These are phyloP conservation scores for Epistrophe grossulariae DNA, from an alignment of 2,888 invertebrate species.

Conservation along the genomic window DNA sequence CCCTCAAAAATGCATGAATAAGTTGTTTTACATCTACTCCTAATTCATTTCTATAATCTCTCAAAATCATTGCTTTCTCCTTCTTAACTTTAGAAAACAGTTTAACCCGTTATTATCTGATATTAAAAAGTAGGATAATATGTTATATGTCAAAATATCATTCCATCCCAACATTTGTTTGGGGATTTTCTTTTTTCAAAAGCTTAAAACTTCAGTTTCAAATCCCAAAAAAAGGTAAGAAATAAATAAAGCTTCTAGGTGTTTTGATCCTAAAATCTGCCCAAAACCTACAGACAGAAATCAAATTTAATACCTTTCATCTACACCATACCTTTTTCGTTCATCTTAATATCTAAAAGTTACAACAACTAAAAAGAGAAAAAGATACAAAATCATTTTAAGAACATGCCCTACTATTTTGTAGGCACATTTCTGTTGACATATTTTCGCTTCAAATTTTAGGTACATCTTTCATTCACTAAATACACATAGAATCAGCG, in stretches of 20 bases:
- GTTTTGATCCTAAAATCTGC: slow-evolving; percentile 48
- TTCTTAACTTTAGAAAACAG: background rate
- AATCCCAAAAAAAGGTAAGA: slow-evolving; percentile 1
- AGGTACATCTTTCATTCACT: slow-evolving; percentile 23
- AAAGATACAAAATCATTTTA: slow-evolving; percentile 16
- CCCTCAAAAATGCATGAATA: too few relatives aligned
- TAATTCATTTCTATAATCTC: background rate
- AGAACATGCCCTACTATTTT: slow-evolving; percentile 48
- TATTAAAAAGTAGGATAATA: background rate
- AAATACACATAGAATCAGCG: slow-evolving; percentile 41
- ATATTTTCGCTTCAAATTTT: slow-evolving; percentile 56
- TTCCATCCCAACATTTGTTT: background rate
- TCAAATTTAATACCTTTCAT: slow-evolving; percentile 63
- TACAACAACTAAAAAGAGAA: background rate
- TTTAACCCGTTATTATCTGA: slow-evolving; percentile 10
- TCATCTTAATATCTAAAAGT: slow-evolving; percentile 29
- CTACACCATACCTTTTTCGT: slow-evolving; percentile 53
- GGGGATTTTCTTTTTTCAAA: background rate
- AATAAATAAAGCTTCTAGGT: slow-evolving; percentile 1
- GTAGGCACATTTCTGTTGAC: slow-evolving; percentile 68
- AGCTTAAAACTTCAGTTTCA: slow-evolving; percentile 7
- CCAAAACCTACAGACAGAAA: slow-evolving; percentile 30
- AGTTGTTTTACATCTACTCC: too few relatives aligned
- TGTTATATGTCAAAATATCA: background rate
- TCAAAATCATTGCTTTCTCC: background rate